Percentiles rank a stretch among this genome's conserved stretches.
Evolutionary conservation across 30 jellyfish, hydroid and myxozoan species (phyloP).

Genomic region (Mastigias papua): DNA sequence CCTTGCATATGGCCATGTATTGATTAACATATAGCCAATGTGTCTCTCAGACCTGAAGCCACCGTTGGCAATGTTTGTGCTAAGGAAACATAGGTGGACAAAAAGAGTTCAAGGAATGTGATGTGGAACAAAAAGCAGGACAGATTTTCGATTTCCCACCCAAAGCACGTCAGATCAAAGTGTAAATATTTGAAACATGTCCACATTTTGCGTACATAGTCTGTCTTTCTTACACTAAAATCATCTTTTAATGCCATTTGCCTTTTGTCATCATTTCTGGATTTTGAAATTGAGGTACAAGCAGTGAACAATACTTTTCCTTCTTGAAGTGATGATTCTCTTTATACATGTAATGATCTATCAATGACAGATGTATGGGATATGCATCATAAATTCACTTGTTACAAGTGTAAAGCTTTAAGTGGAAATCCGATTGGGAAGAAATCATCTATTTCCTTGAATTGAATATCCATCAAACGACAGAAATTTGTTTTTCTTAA

Average conservation of each 20-base stretch:
- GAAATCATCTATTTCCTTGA: conserved; percentile 39
- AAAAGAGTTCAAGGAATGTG: not conserved
- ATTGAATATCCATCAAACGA: conserved; percentile 19
- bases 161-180: conserved; percentile 13
- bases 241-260: conserved; percentile 5
- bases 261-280: conserved; percentile 53
- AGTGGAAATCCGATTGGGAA: conserved; percentile 10
- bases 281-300: conserved; percentile 11
- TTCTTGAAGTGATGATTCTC: conserved; percentile 25
- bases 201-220: conserved; percentile 39
- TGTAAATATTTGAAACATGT: conserved; percentile 33
- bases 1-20: conserved; percentile 13
- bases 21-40: not conserved
- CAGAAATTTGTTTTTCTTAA: conserved; percentile 5
- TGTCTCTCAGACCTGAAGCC: not conserved
- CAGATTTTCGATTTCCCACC: conserved; percentile 39
- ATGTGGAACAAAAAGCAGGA: conserved; percentile 50
- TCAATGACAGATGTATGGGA: not conserved
- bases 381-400: conserved; percentile 11
- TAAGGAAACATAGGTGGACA: conserved; percentile 13
- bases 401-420: not conserved
- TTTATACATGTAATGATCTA: not conserved
- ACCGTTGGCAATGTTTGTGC: conserved; percentile 15
- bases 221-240: conserved; percentile 37
- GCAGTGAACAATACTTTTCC: conserved; percentile 30